Percentiles rank a stretch among this genome's conserved stretches.
Conservation (phyloP, 2,797 vertebrate genomes). For the Gallirallus australis region DNA sequence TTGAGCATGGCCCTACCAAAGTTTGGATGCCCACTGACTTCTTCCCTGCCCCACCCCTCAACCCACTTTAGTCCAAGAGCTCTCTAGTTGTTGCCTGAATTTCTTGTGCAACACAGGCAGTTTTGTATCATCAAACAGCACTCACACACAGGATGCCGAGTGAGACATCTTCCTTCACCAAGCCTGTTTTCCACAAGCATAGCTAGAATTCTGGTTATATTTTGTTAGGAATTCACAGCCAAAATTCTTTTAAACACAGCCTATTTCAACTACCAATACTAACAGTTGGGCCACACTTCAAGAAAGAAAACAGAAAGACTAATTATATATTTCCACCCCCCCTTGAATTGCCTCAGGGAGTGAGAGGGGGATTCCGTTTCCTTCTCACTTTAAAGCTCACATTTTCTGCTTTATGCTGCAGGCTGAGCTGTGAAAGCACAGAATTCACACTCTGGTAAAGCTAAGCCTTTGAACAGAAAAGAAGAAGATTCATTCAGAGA, state of each 20-base stretch:
- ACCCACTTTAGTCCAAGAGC: background rate
- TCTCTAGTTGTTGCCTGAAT: background rate
- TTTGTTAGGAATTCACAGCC: background rate
- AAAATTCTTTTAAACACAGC: background rate
- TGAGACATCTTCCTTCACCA: background rate
- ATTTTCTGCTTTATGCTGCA: background rate
- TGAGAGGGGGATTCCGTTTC: background rate
- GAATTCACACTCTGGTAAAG: background rate
- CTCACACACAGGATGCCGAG: background rate
- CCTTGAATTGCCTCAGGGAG: background rate
- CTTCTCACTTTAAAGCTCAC: constrained; percentile 19
- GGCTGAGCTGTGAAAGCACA: background rate
- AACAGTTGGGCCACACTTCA: background rate
- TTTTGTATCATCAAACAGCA: background rate
- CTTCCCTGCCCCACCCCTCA: background rate
- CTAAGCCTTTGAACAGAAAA: constrained; percentile 13
- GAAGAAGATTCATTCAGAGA: background rate
- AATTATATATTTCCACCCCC: background rate
- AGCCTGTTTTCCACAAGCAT: background rate
- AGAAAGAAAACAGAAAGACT: background rate
- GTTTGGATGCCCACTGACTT: background rate
- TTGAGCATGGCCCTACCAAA: background rate
- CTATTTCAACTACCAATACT: background rate
- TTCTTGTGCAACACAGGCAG: background rate
- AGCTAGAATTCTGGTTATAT: background rate